These are phyloP conservation scores for Orchesellides sinensis DNA, from an alignment of 2,888 invertebrate genomes.

Conservation along the genomic window DNA sequence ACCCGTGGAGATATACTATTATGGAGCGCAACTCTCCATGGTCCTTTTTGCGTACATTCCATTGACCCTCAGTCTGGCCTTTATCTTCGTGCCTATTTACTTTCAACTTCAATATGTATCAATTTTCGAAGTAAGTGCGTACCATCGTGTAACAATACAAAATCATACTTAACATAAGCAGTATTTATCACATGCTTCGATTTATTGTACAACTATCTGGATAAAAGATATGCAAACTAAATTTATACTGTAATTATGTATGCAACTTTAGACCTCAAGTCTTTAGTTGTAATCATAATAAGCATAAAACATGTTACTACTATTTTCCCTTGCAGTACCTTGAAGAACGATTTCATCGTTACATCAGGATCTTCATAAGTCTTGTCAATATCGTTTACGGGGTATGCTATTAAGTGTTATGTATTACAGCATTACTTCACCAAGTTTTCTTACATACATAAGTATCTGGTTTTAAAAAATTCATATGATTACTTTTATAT, in stretches of 20 bases:
- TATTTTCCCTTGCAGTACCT: slow-evolving; percentile 64
- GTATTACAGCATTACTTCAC: background rate
- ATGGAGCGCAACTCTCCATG: slow-evolving; percentile 68
- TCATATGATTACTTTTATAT: background rate
- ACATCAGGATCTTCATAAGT: slow-evolving; percentile 63
- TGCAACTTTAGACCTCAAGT: too few species aligned
- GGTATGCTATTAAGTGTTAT: slow-evolving; percentile 48
- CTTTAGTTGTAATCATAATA: too few species aligned
- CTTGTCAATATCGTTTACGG: slow-evolving; percentile 69
- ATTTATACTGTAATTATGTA: too few species aligned
- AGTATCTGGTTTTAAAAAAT: background rate
- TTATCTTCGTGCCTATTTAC: slow-evolving; percentile 70
- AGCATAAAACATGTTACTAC: too few species aligned
- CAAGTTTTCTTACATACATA: too few species aligned
- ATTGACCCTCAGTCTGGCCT: slow-evolving; percentile 67
- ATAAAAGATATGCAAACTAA: too few species aligned
- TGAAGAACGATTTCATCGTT: slow-evolving; percentile 65
- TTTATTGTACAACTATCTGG: too few species aligned
- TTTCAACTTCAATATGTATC: slow-evolving; percentile 72
- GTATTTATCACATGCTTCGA: too few species aligned
- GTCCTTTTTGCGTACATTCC: slow-evolving; percentile 71
- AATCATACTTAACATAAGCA: too few species aligned
- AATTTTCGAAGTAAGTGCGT: slow-evolving; percentile 66
- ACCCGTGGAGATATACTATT: slow-evolving; percentile 71
- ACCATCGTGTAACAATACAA: background rate